Conservation (phyloP, 2,797 vertebrate species). For the Pithecia hirsuta region DNA sequence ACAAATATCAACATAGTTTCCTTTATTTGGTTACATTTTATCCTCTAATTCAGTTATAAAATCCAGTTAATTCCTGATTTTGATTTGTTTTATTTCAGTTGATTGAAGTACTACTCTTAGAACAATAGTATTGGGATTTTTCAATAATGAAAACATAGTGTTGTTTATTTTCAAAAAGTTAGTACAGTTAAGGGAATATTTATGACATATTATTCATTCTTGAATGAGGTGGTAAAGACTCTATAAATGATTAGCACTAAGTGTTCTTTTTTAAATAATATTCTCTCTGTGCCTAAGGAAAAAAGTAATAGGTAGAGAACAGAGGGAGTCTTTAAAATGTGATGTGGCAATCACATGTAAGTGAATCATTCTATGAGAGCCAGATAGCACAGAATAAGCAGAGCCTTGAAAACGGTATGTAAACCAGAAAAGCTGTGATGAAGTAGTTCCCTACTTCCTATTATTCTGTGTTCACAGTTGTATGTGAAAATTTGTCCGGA, state of each 20-base stretch:
- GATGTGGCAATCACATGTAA: fast-evolving
- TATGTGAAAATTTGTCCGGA: neutral
- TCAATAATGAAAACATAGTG: neutral
- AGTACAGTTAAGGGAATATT: neutral
- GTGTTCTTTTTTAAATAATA: neutral
- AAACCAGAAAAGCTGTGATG: neutral
- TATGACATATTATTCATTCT: neutral
- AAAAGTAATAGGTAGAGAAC: neutral
- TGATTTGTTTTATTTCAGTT: slow-evolving; percentile 16
- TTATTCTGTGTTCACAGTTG: neutral
- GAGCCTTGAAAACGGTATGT: neutral
- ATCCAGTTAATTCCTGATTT: neutral
- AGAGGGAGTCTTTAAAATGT: neutral
- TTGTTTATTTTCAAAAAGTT: neutral
- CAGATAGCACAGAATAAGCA: neutral
- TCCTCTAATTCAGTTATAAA: neutral
- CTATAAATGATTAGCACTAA: neutral
- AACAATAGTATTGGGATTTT: neutral
- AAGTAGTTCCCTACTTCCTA: neutral
- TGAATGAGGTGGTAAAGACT: neutral
- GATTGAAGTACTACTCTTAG: neutral
- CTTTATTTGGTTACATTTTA: neutral
- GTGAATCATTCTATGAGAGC: neutral
- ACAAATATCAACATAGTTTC: neutral
- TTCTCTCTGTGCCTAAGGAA: neutral